Evolutionary conservation across 2,113 vertebrate species (phyloP).

Genomic region (Embiotoca jacksoni): DNA sequence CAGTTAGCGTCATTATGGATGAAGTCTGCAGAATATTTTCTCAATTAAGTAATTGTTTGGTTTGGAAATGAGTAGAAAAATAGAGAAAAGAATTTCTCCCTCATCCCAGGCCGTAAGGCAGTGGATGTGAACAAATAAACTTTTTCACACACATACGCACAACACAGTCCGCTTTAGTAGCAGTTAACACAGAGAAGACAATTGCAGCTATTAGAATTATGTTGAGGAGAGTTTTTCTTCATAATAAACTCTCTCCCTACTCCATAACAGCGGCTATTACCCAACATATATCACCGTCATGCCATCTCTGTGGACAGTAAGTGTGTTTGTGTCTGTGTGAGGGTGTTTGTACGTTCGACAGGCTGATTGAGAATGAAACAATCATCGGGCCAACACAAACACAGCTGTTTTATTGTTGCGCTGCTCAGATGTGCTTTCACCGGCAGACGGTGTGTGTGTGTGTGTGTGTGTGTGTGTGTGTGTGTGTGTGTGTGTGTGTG

Average conservation of each 20-base stretch:
- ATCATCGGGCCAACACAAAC: slow-evolving; percentile 86
- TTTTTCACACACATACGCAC: background rate
- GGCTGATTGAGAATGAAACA: slow-evolving; percentile 78
- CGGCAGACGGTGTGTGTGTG: slow-evolving; percentile 76
- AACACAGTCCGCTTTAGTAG: slow-evolving; percentile 25
- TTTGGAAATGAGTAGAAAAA: too few species aligned
- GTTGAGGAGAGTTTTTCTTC: slow-evolving; percentile 51
- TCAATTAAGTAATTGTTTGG: too few species aligned
- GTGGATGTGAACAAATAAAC: background rate
- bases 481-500: slow-evolving; percentile 43
- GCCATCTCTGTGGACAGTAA: slow-evolving; percentile 51
- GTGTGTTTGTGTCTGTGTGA: slow-evolving; percentile 27
- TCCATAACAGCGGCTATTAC: slow-evolving; percentile 64
- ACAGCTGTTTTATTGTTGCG: slow-evolving; percentile 88
- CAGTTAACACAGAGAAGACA: slow-evolving; percentile 47
- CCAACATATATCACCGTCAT: slow-evolving; percentile 59
- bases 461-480: slow-evolving; percentile 50
- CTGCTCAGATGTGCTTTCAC: slow-evolving; percentile 84
- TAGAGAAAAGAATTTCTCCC: too few species aligned
- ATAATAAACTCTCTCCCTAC: slow-evolving; percentile 65
- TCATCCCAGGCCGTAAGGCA: background rate
- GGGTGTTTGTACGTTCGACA: slow-evolving; percentile 62
- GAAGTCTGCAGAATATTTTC: too few species aligned
- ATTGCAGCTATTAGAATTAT: slow-evolving; percentile 52
- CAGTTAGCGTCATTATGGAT: too few species aligned